Conservation (phyloP, 2,797 vertebrate species). For the Eulemur coronatus region DNA sequence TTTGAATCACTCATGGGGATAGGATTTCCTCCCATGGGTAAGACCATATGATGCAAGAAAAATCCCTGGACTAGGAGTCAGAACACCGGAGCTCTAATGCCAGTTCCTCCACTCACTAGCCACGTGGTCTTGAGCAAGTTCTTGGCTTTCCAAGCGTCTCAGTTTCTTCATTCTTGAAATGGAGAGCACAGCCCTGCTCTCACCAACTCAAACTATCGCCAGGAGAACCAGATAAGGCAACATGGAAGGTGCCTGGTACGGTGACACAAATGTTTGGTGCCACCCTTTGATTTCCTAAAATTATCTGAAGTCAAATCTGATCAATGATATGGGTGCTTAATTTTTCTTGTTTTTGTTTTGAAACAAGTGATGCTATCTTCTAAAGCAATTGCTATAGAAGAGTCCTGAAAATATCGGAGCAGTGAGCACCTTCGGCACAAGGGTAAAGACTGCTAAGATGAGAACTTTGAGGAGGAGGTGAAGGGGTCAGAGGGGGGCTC, state of each 20-base stretch:
- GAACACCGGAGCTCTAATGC: neutral
- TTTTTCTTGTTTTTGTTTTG: neutral
- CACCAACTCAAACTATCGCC: no score
- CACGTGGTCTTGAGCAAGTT: fast-evolving
- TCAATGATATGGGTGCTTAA: fast-evolving
- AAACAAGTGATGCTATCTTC: neutral
- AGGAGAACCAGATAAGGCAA: neutral
- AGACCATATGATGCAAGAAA: neutral
- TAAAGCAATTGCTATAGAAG: neutral
- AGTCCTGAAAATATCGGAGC: neutral
- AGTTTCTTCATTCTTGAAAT: neutral
- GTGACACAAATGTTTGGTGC: fast-evolving
- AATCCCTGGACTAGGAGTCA: neutral
- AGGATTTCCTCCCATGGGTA: neutral
- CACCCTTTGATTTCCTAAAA: neutral
- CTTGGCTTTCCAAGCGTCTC: neutral
- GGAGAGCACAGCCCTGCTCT: neutral
- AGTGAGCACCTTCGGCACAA: neutral
- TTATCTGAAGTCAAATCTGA: neutral
- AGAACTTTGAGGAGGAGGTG: neutral
- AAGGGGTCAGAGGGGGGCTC: fast-evolving
- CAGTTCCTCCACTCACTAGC: neutral
- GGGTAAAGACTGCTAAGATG: neutral
- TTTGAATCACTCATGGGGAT: fast-evolving
- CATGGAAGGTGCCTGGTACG: fast-evolving